Evolutionary conservation across 2,113 vertebrate genomes (phyloP), one percentile per base, ranked within the genome.

Genomic region (Perca fluviatilis): DNA sequence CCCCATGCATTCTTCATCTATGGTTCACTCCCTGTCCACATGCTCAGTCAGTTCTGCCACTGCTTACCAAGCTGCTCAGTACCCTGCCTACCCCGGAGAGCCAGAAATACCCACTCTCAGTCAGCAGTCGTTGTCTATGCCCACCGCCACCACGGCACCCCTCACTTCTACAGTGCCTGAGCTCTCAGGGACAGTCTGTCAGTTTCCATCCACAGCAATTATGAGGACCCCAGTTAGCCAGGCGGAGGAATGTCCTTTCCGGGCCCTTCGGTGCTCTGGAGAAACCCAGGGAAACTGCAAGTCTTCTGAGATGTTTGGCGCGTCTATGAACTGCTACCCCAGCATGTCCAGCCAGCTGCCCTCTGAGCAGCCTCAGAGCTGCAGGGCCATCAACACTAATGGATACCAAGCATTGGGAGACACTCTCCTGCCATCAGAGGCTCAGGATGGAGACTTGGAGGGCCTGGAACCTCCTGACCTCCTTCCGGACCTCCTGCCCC

Each of bases 401-500:
- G 97, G 97, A 86, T 98, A 97, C 93, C 95, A 96, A 27, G 95
- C 95, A 66, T 93, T 98, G 87, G 96, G 96, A 88, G 97, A 98
- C 36, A 95, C 93, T 80, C 94, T 98, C 79, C 94, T 98, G 92
- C 96, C 96, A 84, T 95, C 97, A 1, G 96, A 95, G 16, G 93
- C 95, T 87, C 97, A 97, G 12, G 92, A 85, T 58, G 96, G 95
- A 86, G 95, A 96, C 4, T 97, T 99, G 89, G 97, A 96, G 51
- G 96, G 94, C 74, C 95, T 99, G 79, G 97, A 97, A 70, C 95
- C 97, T 0, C 96, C 97, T 51, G 96, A 97, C 88, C 97, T 99
- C 58, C 94, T 99, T 82, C 98, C 96, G 68, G 97, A 98, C 86
- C 96, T 99, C 4, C 93, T 99, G 79, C 97, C 97, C 3, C 97